These are phyloP conservation scores for Oxygymnocypris stewartii DNA, from an alignment of 2,113 vertebrate genomes.

Conservation along the genomic window DNA sequence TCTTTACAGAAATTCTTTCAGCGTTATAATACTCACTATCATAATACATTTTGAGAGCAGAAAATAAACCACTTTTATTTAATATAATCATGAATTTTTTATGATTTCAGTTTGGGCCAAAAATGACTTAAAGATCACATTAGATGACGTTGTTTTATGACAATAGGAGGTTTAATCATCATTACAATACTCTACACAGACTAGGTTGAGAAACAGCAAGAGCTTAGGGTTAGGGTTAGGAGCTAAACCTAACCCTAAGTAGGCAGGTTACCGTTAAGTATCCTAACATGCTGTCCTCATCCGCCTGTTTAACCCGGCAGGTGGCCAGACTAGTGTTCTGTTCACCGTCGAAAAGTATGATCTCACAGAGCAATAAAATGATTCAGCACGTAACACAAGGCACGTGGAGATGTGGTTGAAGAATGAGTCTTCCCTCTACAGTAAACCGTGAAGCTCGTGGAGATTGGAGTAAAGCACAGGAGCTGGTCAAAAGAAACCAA, in stretches of 20 bases:
- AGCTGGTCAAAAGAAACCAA: background rate
- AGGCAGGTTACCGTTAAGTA: slow-evolving; percentile 10
- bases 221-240: no score
- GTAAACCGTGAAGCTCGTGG: slow-evolving; percentile 9
- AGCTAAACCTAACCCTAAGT: background rate
- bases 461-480: background rate
- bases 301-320: slow-evolving; percentile 30
- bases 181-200: background rate
- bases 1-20: no score
- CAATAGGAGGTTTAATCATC: background rate
- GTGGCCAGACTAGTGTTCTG: background rate
- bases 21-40: no score
- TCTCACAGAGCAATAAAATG: slow-evolving; percentile 40
- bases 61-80: no score
- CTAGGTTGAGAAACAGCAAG: background rate
- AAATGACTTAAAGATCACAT: background rate
- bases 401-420: background rate
- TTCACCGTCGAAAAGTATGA: slow-evolving; percentile 29
- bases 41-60: no score
- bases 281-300: slow-evolving; percentile 28
- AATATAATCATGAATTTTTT: background rate
- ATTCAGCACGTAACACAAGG: slow-evolving; percentile 19
- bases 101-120: background rate
- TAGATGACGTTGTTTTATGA: background rate
- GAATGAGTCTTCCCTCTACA: slow-evolving; percentile 21